phyloP scores from a whole-genome alignment of 2,113 vertebrate species.

The Ochotona princeps region DNA sequence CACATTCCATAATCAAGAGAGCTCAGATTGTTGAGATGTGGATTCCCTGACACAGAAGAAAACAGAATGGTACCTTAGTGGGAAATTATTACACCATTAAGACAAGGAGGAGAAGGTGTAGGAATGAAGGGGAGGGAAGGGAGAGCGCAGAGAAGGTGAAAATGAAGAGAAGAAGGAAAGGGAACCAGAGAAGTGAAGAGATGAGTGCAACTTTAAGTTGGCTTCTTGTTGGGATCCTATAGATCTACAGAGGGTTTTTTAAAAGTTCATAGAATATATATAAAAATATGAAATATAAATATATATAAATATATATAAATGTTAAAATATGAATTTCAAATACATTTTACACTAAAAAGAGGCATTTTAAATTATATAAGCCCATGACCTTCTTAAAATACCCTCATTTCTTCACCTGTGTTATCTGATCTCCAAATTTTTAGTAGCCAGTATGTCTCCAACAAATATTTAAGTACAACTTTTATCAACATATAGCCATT shows the following conservation, averaged over 20 bases:
- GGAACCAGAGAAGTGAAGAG: neutral
- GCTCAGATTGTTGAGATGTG: neutral
- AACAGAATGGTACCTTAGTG: neutral
- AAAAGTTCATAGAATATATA: too few relatives aligned
- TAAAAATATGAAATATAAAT: too few relatives aligned
- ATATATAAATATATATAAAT: too few relatives aligned
- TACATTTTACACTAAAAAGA: too few relatives aligned
- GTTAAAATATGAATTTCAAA: too few relatives aligned
- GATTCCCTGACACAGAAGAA: neutral
- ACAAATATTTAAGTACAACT: neutral
- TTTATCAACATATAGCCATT: neutral
- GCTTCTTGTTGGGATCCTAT: neutral
- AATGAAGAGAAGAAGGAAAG: neutral
- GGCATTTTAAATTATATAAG: too few relatives aligned
- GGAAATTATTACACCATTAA: neutral
- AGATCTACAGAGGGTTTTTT: neutral
- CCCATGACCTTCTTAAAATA: too few relatives aligned
- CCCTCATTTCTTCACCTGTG: neutral
- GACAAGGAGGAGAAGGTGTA: too few relatives aligned
- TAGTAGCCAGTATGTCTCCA: neutral
- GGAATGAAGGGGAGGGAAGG: too few relatives aligned
- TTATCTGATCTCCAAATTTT: neutral
- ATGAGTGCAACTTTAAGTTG: neutral
- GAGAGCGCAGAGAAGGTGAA: neutral
- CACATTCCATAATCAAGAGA: neutral